Evolutionary conservation across 2,113 vertebrate genomes (phyloP).

Genomic region (Petromus typicus): DNA sequence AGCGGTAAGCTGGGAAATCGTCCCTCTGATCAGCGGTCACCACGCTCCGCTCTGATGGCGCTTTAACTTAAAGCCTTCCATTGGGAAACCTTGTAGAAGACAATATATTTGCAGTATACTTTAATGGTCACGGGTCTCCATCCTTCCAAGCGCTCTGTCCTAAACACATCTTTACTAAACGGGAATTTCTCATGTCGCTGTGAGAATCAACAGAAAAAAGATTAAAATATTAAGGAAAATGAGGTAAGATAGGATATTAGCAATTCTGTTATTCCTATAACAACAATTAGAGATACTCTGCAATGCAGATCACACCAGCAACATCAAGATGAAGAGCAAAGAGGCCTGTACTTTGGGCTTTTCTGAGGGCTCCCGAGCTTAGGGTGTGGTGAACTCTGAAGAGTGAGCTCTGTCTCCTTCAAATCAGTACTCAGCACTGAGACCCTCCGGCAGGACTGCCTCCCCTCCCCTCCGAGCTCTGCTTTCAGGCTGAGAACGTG

Average conservation of each 20-base stretch:
- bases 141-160: neutral
- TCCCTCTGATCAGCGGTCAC: constrained; percentile 9
- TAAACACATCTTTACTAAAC: neutral
- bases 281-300: neutral
- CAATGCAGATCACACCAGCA: neutral
- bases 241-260: neutral
- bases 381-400: too few relatives aligned
- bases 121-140: neutral
- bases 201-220: neutral
- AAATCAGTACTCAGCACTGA: constrained; percentile 25
- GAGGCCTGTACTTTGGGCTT: neutral
- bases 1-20: constrained; percentile 3
- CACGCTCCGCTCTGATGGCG: constrained; percentile 10
- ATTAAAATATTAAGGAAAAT: neutral
- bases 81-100: constrained; percentile 37
- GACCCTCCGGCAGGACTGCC: neutral
- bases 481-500: neutral
- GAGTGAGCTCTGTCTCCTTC: neutral
- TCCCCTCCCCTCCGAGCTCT: neutral
- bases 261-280: neutral
- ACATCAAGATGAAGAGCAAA: neutral
- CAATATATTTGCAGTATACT: neutral
- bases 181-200: neutral
- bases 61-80: constrained; percentile 51
- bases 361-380: neutral